Percentiles rank a stretch among this genome's conserved stretches.
phyloP scores from a whole-genome alignment of 2,797 vertebrate species.

The Champsocephalus gunnari region DNA sequence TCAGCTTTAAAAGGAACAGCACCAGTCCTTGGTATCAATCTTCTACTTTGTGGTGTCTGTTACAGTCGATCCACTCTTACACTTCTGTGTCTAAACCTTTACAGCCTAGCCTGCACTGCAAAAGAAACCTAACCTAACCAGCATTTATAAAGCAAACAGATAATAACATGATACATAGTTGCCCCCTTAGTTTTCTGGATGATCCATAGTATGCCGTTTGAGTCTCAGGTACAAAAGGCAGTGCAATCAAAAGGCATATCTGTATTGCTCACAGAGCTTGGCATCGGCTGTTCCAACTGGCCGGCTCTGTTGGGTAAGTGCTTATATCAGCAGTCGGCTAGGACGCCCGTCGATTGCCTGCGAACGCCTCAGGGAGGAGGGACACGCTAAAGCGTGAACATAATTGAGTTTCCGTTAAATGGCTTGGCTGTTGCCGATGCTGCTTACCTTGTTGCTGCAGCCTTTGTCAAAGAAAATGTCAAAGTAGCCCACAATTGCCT shows the following conservation, averaged over 20 bases:
- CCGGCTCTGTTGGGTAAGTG: conserved; percentile 73
- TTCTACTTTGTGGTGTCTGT: conserved; percentile 1
- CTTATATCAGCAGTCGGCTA: conserved; percentile 84
- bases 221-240: conserved; percentile 55
- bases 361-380: conserved; percentile 80
- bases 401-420: conserved; percentile 83
- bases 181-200: conserved; percentile 23
- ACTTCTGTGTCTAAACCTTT: neutral
- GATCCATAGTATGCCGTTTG: conserved; percentile 33
- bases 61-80: neutral
- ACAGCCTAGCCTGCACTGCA: neutral
- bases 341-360: conserved; percentile 69
- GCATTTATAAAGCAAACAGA: conserved; percentile 26
- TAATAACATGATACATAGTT: conserved; percentile 20
- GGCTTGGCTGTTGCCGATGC: conserved; percentile 63
- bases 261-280: conserved; percentile 59
- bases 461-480: conserved; percentile 94
- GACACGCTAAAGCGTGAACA: conserved; percentile 74
- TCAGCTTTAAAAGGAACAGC: neutral
- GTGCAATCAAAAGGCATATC: conserved; percentile 60
- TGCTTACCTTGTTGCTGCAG: conserved; percentile 91
- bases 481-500: conserved; percentile 97
- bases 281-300: conserved; percentile 72
- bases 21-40: neutral
- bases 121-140: neutral